These are phyloP conservation scores for Phymanthus crucifer DNA, from an alignment of 92 coral and sea anemone genomes.

Conservation along the genomic window DNA sequence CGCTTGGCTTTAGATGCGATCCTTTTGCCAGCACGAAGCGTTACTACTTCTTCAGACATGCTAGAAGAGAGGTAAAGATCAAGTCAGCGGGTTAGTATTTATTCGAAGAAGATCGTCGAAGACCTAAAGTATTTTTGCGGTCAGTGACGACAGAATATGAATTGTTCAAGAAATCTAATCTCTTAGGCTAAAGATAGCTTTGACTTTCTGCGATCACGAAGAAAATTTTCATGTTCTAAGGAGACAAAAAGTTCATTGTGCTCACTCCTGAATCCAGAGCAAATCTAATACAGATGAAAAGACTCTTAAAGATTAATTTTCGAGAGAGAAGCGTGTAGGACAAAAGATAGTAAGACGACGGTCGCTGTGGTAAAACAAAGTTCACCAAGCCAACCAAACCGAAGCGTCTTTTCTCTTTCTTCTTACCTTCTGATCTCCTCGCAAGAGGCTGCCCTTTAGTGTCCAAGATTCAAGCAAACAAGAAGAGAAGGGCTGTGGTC, in stretches of 20 bases:
- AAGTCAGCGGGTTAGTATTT: neutral
- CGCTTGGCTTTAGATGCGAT: slow-evolving; percentile 58
- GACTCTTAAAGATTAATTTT: neutral
- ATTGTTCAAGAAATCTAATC: slow-evolving; percentile 4
- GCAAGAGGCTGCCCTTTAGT: slow-evolving; percentile 10
- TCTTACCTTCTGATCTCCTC: neutral
- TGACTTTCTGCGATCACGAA: neutral
- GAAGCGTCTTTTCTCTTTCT: neutral
- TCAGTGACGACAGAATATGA: slow-evolving; percentile 1
- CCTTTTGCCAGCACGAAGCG: slow-evolving; percentile 28
- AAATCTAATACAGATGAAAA: neutral
- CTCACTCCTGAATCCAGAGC: neutral
- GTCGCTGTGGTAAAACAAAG: neutral
- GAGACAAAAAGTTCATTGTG: neutral
- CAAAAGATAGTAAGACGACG: slow-evolving; percentile 4
- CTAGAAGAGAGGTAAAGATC: slow-evolving; percentile 13
- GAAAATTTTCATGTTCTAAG: neutral
- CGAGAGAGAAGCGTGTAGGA: neutral
- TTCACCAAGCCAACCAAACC: slow-evolving; percentile 5
- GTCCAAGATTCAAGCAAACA: neutral
- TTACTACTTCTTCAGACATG: slow-evolving; percentile 37
- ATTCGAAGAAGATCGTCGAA: neutral
- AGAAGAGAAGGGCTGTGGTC: slow-evolving; percentile 43
- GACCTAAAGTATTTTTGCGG: neutral
- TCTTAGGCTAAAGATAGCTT: neutral